Percentiles rank a stretch among this genome's conserved stretches.
These are phyloP conservation scores for Manis javanica DNA, from an alignment of 2,797 vertebrate genomes.

Conservation along the genomic window DNA sequence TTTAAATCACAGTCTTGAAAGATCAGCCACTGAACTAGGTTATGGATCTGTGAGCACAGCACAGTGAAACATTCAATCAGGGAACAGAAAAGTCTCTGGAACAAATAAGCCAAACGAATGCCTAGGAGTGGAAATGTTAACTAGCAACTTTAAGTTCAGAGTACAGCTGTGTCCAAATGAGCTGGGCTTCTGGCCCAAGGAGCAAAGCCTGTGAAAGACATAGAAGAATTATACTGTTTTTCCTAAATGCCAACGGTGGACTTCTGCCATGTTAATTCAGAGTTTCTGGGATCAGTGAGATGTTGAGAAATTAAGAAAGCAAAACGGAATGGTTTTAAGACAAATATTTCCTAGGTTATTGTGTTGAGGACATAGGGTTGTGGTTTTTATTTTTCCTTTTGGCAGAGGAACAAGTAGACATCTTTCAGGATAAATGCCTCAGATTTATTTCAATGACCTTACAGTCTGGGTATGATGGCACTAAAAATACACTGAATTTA, in stretches of 20 bases:
- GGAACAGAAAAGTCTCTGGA: conserved; percentile 56
- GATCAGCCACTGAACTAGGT: conserved; percentile 19
- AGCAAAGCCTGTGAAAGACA: conserved; percentile 28
- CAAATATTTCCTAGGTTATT: conserved; percentile 54
- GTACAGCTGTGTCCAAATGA: conserved; percentile 55
- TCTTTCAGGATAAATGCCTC: conserved; percentile 60
- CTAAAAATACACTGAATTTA: conserved; percentile 44
- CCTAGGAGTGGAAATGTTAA: conserved; percentile 64
- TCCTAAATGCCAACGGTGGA: conserved; percentile 7
- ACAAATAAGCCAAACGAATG: conserved; percentile 40
- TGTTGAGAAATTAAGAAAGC: conserved; percentile 74
- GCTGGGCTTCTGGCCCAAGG: not conserved
- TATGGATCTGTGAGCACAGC: conserved; percentile 20
- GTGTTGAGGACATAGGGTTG: not conserved
- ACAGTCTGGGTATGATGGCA: conserved; percentile 81
- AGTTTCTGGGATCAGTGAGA: conserved; percentile 31
- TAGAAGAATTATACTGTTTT: conserved; percentile 55
- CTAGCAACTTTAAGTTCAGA: conserved; percentile 59
- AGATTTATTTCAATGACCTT: conserved; percentile 81
- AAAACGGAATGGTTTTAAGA: conserved; percentile 65
- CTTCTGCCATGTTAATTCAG: conserved; percentile 31
- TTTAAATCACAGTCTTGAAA: conserved; percentile 23
- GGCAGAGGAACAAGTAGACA: conserved; percentile 38
- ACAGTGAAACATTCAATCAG: conserved; percentile 50
- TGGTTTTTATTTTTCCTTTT: not conserved